A percentile compares a stretch with the other conserved stretches of the same genome.
Conservation (phyloP, 2,888 invertebrate genomes). For the Oscheius onirici region DNA sequence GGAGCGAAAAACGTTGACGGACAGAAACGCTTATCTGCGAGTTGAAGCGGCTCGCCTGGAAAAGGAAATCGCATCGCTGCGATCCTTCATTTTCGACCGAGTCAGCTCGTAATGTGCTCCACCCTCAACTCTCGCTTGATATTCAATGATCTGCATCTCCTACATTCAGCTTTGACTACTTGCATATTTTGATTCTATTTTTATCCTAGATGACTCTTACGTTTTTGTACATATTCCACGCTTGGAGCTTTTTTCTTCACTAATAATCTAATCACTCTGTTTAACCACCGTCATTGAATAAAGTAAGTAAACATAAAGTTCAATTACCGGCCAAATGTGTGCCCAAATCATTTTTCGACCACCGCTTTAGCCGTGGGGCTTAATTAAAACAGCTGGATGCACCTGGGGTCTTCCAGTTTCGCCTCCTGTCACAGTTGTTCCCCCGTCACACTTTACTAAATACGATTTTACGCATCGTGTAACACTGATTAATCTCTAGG, state of each 20-base stretch:
- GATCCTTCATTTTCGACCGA: slow-evolving; percentile 42
- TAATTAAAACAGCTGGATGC: slow-evolving; percentile 25
- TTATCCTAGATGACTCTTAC: background rate
- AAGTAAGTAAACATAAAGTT: background rate
- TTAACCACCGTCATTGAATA: background rate
- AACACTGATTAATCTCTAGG: no score
- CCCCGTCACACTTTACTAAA: background rate
- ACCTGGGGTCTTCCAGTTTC: slow-evolving; percentile 2
- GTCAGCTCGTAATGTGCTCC: slow-evolving; percentile 11
- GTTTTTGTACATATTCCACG: slow-evolving; percentile 20
- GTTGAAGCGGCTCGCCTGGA: slow-evolving; percentile 50
- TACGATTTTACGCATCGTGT: background rate
- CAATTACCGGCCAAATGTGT: background rate
- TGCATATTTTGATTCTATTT: background rate
- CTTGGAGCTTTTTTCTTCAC: background rate
- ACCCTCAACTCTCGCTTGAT: background rate
- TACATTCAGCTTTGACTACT: background rate
- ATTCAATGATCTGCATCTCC: slow-evolving; percentile 8
- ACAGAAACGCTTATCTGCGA: slow-evolving; percentile 59
- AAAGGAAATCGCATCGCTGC: slow-evolving; percentile 53
- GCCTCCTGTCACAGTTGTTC: background rate
- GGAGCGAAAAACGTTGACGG: slow-evolving; percentile 46
- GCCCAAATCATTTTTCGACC: background rate
- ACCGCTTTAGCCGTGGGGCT: background rate
- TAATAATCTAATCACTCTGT: background rate